Base-by-base conservation (phyloP, 2,888 invertebrate species). In the Epinotia ramella region DNA sequence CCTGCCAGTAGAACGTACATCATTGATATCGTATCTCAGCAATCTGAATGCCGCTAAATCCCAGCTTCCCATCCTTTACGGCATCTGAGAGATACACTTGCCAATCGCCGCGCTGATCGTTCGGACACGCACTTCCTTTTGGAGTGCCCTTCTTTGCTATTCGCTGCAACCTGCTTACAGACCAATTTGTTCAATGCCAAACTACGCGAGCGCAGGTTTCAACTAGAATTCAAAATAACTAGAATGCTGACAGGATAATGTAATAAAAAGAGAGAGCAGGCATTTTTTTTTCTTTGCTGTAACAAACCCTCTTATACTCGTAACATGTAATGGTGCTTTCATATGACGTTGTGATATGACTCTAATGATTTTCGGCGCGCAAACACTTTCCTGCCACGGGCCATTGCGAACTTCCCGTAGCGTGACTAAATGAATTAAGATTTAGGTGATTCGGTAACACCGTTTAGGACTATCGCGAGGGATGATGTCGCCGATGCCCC, bases 361-460 rank as follows among this genome's bases (percentile, higher is more conserved):
- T 53, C 33, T 53, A 28, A 28, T n/a, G 12, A 44, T 59, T 59
- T 60, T 60, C 24, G 60, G 24, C 11, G 49, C 65, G 18, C 40
- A 60, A 62, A 70, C 40, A 44, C 65, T 60, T 75, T 70, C 56
- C 70, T 60, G 66, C 33, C 65, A 70, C 40, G 65, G 70, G 20
- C 60, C 65, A 70, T 75, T 70, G 53, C 60, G 75, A 66, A 71
- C 59, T 12, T 71, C 66, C 67, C 33, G 56, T 56, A 76, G 76
- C 76, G 76, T 76, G 76, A 72, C 76, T 67, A 62, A 76, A 72
- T 67, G 67, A 72, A 76, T 76, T 76, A 76, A 76, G 76, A 72
- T 76, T 71, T 72, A 75, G 75, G 67, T 46, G 67, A 53, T 73
- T 67, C 60, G 18, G 65, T 62, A 75, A 71, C 65, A 71, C 65